Evolutionary conservation across 2,797 vertebrate genomes (phyloP).

Genomic region (Trichosurus vulpecula): DNA sequence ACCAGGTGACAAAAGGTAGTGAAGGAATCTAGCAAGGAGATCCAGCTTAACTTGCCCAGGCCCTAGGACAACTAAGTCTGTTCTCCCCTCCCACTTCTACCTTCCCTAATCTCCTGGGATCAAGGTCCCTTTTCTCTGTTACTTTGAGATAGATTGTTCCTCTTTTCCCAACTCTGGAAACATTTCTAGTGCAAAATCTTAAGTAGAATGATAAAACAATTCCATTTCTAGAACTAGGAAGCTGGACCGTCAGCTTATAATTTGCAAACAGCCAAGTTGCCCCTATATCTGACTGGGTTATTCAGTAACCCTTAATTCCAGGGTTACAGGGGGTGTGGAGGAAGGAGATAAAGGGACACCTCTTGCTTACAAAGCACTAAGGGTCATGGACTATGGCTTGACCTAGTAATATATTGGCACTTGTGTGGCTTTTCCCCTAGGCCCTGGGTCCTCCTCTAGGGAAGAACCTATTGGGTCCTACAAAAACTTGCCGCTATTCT

Average conservation of each 20-base stretch:
- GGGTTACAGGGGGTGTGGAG: not conserved
- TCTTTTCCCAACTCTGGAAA: conserved; percentile 8
- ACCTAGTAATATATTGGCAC: not conserved
- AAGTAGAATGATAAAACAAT: conserved; percentile 36
- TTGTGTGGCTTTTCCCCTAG: rapidly evolving
- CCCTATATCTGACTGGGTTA: conserved; percentile 43
- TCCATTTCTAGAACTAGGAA: not conserved
- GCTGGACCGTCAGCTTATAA: conserved; percentile 34
- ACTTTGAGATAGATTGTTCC: conserved; percentile 2
- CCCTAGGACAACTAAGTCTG: not conserved
- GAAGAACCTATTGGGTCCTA: not conserved
- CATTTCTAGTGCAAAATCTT: conserved; percentile 64
- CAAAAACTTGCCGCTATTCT: not conserved
- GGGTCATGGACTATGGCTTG: not conserved
- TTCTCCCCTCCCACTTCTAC: not conserved
- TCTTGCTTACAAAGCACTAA: conserved; percentile 15
- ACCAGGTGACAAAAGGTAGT: not conserved
- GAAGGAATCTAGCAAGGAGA: not conserved
- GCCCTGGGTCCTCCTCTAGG: not conserved
- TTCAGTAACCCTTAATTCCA: conserved; percentile 47
- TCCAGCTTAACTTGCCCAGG: not conserved
- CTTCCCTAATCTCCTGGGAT: not conserved
- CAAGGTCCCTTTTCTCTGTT: not conserved
- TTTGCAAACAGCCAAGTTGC: conserved; percentile 36
- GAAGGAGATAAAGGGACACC: not conserved